Evolutionary conservation across 2,113 vertebrate species (phyloP), one percentile per base, ranked within the genome.

Genomic region (Pseudolaguvia tuberculata): DNA sequence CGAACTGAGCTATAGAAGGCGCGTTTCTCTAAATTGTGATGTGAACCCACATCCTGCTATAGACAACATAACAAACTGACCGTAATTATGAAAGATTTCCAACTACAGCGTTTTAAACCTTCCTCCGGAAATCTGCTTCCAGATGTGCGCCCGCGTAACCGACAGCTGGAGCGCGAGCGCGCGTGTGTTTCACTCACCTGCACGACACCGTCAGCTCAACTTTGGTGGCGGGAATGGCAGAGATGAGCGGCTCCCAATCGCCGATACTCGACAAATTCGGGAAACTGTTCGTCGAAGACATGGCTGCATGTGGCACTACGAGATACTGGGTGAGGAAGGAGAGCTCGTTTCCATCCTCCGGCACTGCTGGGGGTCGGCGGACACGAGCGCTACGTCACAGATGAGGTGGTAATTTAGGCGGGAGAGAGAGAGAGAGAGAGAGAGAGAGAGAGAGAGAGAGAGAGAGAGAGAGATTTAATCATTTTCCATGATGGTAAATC

Each of bases 201-300:
- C 96, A 98, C 29, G 94, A 96, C 42, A 98, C 93, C 5, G 93
- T 94, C 76, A 98, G 89, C 85, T 98, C 96, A 91, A 98, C 96
- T 88, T 93, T 94, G 77, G 96, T 98, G 83, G 96, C 96, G 14
- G 96, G 96, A 83, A 97, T 93, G 83, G 91, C 93, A 21, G 93
- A 92, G 79, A 92, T 93, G 85, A 96, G 93, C 29, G 92, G 91
- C 88, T 91, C 94, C 73, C 95, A 91, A 86, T 94, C 94, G 84
- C 93, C 94, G 70, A 96, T 88, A 65, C 92, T 93, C 87, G 94
- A 92, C 93, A 94, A 93, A 23, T 86, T 93, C 88, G 89, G 78
- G 9, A 86, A 89, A 83, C 84, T 83, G 79, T 84, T 81, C 50
- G 84, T 85, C 13, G 86, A 85, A 35, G 67, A 81, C 79, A 81